A percentile compares a stretch with the other conserved stretches of the same genome.
Evolutionary conservation across 2,113 vertebrate genomes (phyloP).

Genomic region (Choloepus hoffmanni): DNA sequence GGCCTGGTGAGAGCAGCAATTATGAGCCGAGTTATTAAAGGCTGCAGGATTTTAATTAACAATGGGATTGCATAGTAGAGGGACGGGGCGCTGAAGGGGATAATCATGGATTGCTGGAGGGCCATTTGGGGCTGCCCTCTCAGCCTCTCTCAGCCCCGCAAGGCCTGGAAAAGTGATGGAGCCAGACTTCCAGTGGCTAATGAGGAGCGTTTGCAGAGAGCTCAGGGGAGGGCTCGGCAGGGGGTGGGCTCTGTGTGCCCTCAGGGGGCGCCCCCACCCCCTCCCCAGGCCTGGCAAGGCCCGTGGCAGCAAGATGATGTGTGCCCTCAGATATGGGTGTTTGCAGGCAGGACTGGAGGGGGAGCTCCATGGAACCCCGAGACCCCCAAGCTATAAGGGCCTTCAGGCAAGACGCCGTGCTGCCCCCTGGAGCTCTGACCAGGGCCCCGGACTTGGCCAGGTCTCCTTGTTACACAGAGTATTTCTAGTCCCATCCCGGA

Average conservation of each 20-base stretch:
- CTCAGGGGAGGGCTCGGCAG: not conserved
- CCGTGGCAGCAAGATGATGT: too few relatives aligned
- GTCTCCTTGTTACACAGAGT: not conserved
- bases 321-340: not conserved
- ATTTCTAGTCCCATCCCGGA: too few relatives aligned
- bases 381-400: not conserved
- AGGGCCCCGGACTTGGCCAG: not conserved
- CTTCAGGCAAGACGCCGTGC: not conserved
- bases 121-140: not conserved
- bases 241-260: rapidly evolving
- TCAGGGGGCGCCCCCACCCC: rapidly evolving
- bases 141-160: not conserved
- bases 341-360: too few relatives aligned
- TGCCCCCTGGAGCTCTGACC: too few relatives aligned
- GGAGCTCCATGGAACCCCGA: not conserved
- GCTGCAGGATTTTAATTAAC: constrained; percentile 69
- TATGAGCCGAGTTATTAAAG: constrained; percentile 53
- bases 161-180: not conserved
- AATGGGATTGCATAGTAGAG: constrained; percentile 59
- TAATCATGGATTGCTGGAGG: constrained; percentile 3
- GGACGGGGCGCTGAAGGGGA: not conserved
- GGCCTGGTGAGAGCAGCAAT: constrained; percentile 49
- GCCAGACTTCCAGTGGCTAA: not conserved
- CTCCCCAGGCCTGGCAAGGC: not conserved
- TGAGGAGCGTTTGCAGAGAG: not conserved